These are phyloP conservation scores for Taurulus bubalis DNA, from an alignment of 2,113 vertebrate species.

Conservation along the genomic window DNA sequence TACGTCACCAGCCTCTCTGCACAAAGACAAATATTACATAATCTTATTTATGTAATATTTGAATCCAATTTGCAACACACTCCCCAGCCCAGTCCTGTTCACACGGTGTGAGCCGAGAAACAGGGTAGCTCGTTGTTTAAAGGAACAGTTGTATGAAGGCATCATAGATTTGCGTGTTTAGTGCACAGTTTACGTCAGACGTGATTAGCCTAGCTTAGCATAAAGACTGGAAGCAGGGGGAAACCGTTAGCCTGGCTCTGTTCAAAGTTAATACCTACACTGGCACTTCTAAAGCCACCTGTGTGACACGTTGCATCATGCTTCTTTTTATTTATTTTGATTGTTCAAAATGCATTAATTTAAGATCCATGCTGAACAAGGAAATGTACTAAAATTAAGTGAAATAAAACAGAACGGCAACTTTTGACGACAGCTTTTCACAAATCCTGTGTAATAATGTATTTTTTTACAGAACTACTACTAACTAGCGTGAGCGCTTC, in stretches of 20 bases:
- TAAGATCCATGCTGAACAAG: not conserved
- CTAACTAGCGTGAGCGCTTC: not conserved
- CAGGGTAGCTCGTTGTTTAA: not conserved
- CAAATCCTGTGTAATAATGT: too few species aligned
- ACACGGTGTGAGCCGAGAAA: not conserved
- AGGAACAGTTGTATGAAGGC: not conserved
- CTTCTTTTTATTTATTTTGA: not conserved
- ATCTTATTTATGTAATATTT: conserved; percentile 55
- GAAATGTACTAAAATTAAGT: not conserved
- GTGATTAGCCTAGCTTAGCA: conserved; percentile 6
- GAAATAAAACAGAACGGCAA: not conserved
- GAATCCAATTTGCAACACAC: conserved; percentile 48
- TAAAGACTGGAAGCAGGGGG: not conserved
- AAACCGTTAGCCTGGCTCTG: not conserved
- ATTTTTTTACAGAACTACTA: too few species aligned
- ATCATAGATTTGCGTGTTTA: not conserved
- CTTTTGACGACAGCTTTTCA: too few species aligned
- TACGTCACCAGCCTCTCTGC: conserved; percentile 14
- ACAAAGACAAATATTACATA: conserved; percentile 35
- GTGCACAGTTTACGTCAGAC: not conserved
- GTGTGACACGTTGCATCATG: not conserved
- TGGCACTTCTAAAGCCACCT: not conserved
- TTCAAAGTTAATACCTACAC: not conserved
- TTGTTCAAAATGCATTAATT: not conserved
- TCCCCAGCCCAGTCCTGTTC: not conserved